phyloP scores from a whole-genome alignment of 2,888 invertebrate genomes.

The Acleris holmiana region DNA sequence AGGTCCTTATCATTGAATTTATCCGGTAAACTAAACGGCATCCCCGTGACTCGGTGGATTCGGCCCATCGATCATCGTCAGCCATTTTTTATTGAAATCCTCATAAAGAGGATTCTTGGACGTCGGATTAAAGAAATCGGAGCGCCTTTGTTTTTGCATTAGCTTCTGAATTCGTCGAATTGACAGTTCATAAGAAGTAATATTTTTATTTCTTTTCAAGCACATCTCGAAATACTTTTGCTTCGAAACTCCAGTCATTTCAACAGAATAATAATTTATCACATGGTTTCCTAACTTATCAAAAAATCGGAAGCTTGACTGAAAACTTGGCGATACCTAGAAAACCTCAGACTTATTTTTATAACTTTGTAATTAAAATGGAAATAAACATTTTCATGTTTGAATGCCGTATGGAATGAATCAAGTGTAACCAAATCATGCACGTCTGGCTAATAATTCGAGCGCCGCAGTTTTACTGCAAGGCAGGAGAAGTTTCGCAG shows the following conservation, averaged over 20 bases:
- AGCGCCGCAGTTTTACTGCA: conserved; percentile 46
- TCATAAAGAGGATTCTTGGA: conserved; percentile 38
- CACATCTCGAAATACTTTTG: not conserved
- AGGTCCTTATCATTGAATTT: conserved; percentile 38
- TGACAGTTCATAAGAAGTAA: conserved; percentile 13
- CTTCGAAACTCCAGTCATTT: not conserved
- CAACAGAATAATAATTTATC: too few relatives aligned
- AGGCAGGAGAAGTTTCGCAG: conserved; percentile 48
- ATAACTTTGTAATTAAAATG: not conserved
- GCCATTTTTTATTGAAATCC: conserved; percentile 42
- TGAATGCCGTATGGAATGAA: conserved; percentile 5
- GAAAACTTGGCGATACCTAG: too few relatives aligned
- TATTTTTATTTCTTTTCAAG: not conserved
- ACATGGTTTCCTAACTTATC: too few relatives aligned
- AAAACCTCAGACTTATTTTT: too few relatives aligned
- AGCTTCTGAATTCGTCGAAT: conserved; percentile 6
- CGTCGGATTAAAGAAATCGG: conserved; percentile 29
- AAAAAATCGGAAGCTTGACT: too few relatives aligned
- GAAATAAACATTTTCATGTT: conserved; percentile 6
- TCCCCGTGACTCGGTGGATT: conserved; percentile 39
- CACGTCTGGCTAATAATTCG: conserved; percentile 43
- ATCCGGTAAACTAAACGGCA: conserved; percentile 37
- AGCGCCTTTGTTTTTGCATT: conserved; percentile 33
- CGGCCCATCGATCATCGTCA: conserved; percentile 42
- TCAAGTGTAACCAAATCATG: conserved; percentile 40